A percentile compares a stretch with the other conserved stretches of the same genome.
Conservation (phyloP, 2,797 vertebrate genomes). For the Bovichtus variegatus region DNA sequence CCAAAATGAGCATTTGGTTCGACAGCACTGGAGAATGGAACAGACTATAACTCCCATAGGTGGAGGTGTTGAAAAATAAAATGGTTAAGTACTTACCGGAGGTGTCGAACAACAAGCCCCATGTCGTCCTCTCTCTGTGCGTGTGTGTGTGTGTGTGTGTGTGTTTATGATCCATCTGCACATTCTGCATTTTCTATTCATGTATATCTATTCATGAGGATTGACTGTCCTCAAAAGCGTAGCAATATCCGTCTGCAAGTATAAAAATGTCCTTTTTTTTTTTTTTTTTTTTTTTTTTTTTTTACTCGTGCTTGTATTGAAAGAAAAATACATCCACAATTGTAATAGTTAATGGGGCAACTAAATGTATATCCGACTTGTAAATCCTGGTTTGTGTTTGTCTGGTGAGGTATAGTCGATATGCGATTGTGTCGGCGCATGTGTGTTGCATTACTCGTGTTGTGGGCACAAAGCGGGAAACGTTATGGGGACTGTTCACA, state of each 20-base stretch:
- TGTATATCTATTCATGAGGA: neutral
- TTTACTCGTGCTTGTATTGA: neutral
- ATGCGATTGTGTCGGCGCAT: neutral
- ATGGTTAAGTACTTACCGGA: conserved; percentile 71
- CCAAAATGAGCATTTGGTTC: neutral
- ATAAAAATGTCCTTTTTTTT: neutral
- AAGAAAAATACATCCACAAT: neutral
- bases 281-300: no score
- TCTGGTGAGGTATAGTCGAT: neutral
- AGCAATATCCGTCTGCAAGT: neutral
- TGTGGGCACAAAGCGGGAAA: neutral
- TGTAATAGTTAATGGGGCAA: neutral
- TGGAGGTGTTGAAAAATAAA: conserved; percentile 69
- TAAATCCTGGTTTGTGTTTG: neutral
- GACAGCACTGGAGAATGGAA: neutral
- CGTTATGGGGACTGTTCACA: neutral
- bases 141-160: no score
- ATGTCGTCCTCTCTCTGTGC: no score
- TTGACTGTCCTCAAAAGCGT: neutral
- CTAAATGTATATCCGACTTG: neutral
- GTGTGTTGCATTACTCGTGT: neutral
- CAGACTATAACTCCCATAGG: conserved; percentile 45
- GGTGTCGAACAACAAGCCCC: conserved; percentile 81
- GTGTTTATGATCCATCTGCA: conserved; percentile 12
- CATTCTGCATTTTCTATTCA: neutral